A percentile compares a stretch with the other conserved stretches of the same genome.
phyloP scores from a whole-genome alignment of 2,888 invertebrate genomes.

The Deroplatys truncata region DNA sequence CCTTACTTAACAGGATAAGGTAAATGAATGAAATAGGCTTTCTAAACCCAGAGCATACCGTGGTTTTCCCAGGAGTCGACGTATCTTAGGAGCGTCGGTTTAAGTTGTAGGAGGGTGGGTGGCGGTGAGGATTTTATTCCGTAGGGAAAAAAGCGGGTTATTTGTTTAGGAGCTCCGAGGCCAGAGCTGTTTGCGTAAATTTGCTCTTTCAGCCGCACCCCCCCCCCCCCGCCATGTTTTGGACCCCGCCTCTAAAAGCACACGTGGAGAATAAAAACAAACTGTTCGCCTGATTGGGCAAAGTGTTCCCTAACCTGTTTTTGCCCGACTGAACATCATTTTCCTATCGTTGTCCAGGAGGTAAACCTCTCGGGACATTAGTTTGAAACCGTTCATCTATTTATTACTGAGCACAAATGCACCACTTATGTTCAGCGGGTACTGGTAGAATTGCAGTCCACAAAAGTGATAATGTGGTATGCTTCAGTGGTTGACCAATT shows the following conservation, averaged over 20 bases:
- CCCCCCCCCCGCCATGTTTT: not conserved
- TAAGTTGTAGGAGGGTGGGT: too few species aligned
- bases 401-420: too few species aligned
- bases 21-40: not conserved
- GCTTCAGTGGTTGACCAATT: too few species aligned
- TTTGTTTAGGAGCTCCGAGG: not conserved
- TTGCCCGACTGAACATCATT: not conserved
- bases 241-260: not conserved
- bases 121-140: not conserved
- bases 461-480: too few species aligned
- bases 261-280: not conserved
- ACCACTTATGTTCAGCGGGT: too few species aligned
- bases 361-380: too few species aligned
- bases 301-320: not conserved
- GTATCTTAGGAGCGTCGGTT: not conserved
- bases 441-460: too few species aligned
- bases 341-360: too few species aligned
- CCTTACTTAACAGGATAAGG: too few species aligned
- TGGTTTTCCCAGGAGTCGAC: not conserved
- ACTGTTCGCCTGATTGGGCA: not conserved
- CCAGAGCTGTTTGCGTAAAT: not conserved
- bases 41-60: not conserved
- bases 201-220: not conserved
- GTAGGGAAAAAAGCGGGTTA: not conserved
- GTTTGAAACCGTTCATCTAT: too few species aligned